A percentile compares a stretch with the other conserved stretches of the same genome.
Evolutionary conservation across 2,113 vertebrate species (phyloP).

Genomic region (Gymnobelideus leadbeateri): DNA sequence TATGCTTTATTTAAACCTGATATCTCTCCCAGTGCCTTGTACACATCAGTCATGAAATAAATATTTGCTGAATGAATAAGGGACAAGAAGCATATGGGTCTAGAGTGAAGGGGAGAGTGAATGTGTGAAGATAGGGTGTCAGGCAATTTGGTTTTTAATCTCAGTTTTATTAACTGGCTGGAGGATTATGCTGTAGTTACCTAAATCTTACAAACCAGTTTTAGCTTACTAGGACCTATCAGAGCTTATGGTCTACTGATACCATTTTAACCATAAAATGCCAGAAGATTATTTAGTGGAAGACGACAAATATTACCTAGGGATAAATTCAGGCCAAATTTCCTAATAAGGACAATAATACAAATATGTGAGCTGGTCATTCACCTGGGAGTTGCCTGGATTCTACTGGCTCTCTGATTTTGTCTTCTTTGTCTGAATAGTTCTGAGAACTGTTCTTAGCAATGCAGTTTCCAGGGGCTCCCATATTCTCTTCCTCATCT

Average conservation of each 20-base stretch:
- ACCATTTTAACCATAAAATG: not conserved
- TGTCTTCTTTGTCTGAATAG: slow-evolving; percentile 87
- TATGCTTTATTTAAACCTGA: not conserved
- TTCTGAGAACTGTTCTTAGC: slow-evolving; percentile 84
- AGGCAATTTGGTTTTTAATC: not conserved
- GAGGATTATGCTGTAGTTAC: not conserved
- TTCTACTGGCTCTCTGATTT: slow-evolving; percentile 84
- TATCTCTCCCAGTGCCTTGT: no score
- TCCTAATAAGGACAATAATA: not conserved
- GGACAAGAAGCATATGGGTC: not conserved
- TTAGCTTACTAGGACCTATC: not conserved
- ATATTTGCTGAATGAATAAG: not conserved
- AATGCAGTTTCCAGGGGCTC: slow-evolving; percentile 82
- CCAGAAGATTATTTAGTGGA: not conserved
- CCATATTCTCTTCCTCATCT: slow-evolving; percentile 91
- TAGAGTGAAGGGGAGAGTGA: not conserved
- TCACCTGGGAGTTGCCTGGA: slow-evolving; percentile 81
- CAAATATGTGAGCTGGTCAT: not conserved
- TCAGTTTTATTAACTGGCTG: not conserved
- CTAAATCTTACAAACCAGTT: not conserved
- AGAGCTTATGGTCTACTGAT: not conserved
- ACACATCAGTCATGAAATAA: no score
- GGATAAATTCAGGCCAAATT: not conserved
- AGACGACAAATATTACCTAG: not conserved
- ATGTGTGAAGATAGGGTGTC: not conserved